Evolutionary conservation across 2,797 vertebrate species (phyloP).

Genomic region (Rhyacichthys aspro): DNA sequence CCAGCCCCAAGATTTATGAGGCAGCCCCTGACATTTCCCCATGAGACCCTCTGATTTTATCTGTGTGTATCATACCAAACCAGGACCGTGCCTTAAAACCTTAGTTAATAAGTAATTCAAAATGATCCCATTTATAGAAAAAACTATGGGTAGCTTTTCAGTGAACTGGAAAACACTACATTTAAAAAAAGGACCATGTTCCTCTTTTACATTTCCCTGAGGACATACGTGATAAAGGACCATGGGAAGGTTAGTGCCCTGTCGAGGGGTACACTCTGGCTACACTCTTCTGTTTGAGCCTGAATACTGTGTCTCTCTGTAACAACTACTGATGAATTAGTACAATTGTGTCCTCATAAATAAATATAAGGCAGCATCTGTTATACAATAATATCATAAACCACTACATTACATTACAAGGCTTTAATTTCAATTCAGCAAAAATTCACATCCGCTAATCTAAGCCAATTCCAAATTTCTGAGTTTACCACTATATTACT

Average conservation of each 20-base stretch:
- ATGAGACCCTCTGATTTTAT: conserved; percentile 10
- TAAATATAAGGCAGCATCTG: too few relatives aligned
- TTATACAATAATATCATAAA: too few relatives aligned
- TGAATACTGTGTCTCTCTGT: too few relatives aligned
- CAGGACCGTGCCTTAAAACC: not conserved
- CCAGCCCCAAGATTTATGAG: conserved; percentile 49
- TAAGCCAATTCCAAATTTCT: too few relatives aligned
- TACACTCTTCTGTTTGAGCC: not conserved
- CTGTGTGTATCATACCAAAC: not conserved
- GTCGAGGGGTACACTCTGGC: not conserved
- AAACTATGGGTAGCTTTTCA: not conserved
- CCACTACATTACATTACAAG: too few relatives aligned
- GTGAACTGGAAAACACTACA: not conserved
- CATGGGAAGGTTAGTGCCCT: conserved; percentile 2
- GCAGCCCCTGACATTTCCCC: conserved; percentile 26
- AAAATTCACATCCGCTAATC: too few relatives aligned
- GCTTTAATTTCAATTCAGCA: too few relatives aligned
- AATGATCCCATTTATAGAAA: not conserved
- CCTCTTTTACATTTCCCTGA: conserved; percentile 6
- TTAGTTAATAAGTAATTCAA: not conserved
- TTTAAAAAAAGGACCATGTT: not conserved
- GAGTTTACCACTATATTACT: too few relatives aligned
- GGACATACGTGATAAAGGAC: not conserved
- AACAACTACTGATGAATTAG: too few relatives aligned
- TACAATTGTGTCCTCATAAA: too few relatives aligned